A percentile compares a stretch with the other conserved stretches of the same genome.
These are phyloP conservation scores for Semaprochilodus insignis DNA, from an alignment of 2,797 vertebrate genomes.

Conservation along the genomic window DNA sequence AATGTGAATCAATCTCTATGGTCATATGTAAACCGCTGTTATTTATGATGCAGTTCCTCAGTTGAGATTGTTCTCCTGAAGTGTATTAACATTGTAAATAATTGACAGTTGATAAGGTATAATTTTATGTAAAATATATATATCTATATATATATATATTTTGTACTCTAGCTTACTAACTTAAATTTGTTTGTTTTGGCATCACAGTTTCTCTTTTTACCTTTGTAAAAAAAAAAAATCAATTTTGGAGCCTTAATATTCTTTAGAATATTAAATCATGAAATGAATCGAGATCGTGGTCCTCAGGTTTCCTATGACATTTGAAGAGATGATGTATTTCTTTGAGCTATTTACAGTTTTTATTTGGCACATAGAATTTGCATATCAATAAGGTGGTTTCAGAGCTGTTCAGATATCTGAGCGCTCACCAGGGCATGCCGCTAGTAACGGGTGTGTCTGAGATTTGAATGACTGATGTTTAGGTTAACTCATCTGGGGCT, in stretches of 20 bases:
- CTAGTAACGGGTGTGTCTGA: no score
- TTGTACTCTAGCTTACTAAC: constrained; percentile 81
- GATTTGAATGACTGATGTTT: no score
- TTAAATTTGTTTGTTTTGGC: constrained; percentile 74
- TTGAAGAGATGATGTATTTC: background rate
- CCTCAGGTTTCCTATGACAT: constrained; percentile 48
- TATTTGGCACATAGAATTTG: background rate
- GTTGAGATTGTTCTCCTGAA: constrained; percentile 66
- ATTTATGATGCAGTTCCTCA: constrained; percentile 77
- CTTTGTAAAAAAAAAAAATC: constrained; percentile 53
- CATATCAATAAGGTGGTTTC: background rate
- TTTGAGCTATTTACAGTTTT: background rate
- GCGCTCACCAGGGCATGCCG: no score
- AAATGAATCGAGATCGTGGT: constrained; percentile 57
- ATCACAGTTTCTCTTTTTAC: constrained; percentile 69
- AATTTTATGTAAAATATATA: constrained; percentile 67
- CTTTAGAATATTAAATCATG: constrained; percentile 63
- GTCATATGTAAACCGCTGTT: constrained; percentile 69
- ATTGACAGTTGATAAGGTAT: constrained; percentile 74
- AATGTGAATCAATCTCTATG: constrained; percentile 80
- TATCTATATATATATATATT: constrained; percentile 66
- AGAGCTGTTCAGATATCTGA: no score
- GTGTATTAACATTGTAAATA: constrained; percentile 75
- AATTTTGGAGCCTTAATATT: constrained; percentile 75
- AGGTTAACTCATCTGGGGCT: no score